Percentiles rank a stretch among this genome's conserved stretches.
phyloP scores from a whole-genome alignment of 1,140 invertebrate species.

The Mactra quadrangularis region DNA sequence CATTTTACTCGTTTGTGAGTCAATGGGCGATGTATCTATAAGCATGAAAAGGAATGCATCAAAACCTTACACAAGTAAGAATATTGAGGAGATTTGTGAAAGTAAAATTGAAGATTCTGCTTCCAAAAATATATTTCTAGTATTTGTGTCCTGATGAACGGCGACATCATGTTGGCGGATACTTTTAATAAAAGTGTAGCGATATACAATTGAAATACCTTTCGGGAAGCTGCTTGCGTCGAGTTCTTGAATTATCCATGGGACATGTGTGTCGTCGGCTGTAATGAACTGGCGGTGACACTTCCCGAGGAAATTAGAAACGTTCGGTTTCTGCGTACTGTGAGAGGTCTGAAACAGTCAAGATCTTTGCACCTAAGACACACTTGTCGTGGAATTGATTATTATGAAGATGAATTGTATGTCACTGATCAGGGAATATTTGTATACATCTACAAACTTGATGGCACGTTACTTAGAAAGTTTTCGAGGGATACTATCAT shows the following conservation, averaged over 20 bases:
- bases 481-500: not conserved
- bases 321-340: not conserved
- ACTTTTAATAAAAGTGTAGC: not conserved
- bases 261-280: not conserved
- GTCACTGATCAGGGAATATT: slow-evolving; percentile 18
- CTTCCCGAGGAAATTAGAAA: slow-evolving; percentile 14
- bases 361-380: slow-evolving; percentile 4
- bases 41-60: slow-evolving; percentile 12
- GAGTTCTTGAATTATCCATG: slow-evolving; percentile 1
- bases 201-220: not conserved
- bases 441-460: slow-evolving; percentile 5
- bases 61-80: not conserved
- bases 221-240: not conserved
- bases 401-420: not conserved
- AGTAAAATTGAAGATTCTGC: not conserved
- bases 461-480: slow-evolving; percentile 1
- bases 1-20: not conserved
- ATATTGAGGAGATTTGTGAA: not conserved
- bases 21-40: not conserved
- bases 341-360: not conserved
- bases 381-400: slow-evolving; percentile 10
- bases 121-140: not conserved
- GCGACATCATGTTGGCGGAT: not conserved
- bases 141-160: not conserved
- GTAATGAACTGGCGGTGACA: not conserved